Percentiles rank a stretch among this genome's conserved stretches.
Conservation (phyloP, 1,140 invertebrate genomes). For the Micrasema minimum region DNA sequence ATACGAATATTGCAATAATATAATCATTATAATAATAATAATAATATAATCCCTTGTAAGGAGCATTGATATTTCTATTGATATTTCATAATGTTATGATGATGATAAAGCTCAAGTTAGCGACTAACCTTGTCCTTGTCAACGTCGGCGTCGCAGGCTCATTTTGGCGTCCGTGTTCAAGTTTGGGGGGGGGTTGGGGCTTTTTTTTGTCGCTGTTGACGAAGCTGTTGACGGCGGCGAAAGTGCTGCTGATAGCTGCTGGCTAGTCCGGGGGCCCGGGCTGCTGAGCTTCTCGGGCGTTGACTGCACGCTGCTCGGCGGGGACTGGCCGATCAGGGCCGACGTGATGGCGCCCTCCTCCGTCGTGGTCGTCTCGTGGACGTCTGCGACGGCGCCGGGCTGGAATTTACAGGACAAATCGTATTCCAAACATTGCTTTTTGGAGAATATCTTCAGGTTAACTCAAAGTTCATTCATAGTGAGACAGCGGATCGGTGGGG, state of each 20-base stretch:
- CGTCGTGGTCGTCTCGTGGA: slow-evolving; percentile 62
- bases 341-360: slow-evolving; percentile 57
- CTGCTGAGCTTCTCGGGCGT: slow-evolving; percentile 57
- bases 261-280: background rate
- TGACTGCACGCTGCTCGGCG: slow-evolving; percentile 51
- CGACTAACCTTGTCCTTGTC: slow-evolving; percentile 7
- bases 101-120: background rate
- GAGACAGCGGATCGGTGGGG: no score
- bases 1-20: no score
- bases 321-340: slow-evolving; percentile 51
- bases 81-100: no score
- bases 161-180: slow-evolving; percentile 14
- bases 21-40: no score
- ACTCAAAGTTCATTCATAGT: no score
- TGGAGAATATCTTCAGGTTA: no score
- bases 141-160: background rate
- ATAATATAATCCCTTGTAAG: no score
- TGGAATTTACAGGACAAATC: slow-evolving; percentile 50
- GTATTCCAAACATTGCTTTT: no score
- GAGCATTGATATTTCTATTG: no score
- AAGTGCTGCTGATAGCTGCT: slow-evolving; percentile 8
- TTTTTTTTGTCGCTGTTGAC: slow-evolving; percentile 1
- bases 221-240: slow-evolving; percentile 16
- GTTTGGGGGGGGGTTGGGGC: background rate
- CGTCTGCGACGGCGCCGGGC: slow-evolving; percentile 62